Evolutionary conservation across 2,113 vertebrate species (phyloP).

Genomic region (Proterorhinus semilunaris): DNA sequence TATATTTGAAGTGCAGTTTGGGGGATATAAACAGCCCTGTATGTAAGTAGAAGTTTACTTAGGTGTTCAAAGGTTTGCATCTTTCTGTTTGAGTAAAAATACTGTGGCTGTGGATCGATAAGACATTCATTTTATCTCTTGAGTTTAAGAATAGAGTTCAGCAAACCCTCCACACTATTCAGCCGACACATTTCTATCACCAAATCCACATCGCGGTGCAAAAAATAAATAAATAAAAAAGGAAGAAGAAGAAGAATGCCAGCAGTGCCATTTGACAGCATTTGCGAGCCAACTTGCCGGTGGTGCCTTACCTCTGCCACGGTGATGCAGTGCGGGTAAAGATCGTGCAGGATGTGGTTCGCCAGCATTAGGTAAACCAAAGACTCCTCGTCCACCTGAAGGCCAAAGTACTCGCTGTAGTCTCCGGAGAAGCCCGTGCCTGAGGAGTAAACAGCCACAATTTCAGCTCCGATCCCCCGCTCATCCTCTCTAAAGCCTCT

Average conservation of each 20-base stretch:
- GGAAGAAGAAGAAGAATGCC: neutral
- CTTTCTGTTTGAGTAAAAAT: too few species aligned
- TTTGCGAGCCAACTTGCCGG: slow-evolving; percentile 29
- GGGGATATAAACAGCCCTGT: too few species aligned
- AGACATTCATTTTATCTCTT: too few species aligned
- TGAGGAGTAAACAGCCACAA: slow-evolving; percentile 63
- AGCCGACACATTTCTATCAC: too few species aligned
- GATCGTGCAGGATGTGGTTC: slow-evolving; percentile 87
- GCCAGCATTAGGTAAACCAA: slow-evolving; percentile 92
- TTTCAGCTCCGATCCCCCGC: slow-evolving; percentile 21
- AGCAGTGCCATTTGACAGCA: neutral
- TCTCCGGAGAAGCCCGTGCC: slow-evolving; percentile 87
- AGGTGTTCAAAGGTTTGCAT: too few species aligned
- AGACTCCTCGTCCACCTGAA: slow-evolving; percentile 96
- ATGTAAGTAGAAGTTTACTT: too few species aligned
- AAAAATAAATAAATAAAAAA: too few species aligned
- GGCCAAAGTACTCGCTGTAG: slow-evolving; percentile 96
- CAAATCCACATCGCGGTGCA: neutral
- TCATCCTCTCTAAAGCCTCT: neutral
- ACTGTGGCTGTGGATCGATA: too few species aligned
- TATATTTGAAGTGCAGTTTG: too few species aligned
- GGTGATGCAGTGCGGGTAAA: slow-evolving; percentile 91
- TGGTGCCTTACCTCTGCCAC: slow-evolving; percentile 88
- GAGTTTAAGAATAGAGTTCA: too few species aligned
- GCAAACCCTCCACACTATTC: too few species aligned